phyloP scores from a whole-genome alignment of 2,888 invertebrate species.

The Amphipyra berbera region DNA sequence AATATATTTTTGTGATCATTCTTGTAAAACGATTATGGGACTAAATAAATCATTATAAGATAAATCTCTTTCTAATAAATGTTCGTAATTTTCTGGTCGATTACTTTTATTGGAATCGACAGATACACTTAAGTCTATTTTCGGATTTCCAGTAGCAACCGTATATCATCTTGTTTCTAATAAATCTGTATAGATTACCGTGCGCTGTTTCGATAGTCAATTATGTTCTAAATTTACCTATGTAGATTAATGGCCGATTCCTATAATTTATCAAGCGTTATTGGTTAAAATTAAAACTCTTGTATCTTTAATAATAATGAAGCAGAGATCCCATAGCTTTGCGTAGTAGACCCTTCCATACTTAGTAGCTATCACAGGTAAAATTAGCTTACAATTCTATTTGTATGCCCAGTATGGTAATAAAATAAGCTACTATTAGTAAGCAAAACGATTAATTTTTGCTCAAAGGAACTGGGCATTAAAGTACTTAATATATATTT shows the following conservation, averaged over 20 bases:
- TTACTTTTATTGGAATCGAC: slow-evolving; percentile 32
- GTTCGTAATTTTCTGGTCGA: slow-evolving; percentile 37
- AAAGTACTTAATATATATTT: no score
- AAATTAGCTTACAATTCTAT: no score
- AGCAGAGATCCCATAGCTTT: no score
- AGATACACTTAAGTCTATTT: slow-evolving; percentile 37
- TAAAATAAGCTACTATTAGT: no score
- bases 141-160: slow-evolving; percentile 17
- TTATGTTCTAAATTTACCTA: neutral
- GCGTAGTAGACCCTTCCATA: no score
- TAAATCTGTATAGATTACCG: slow-evolving; percentile 17
- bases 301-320: no score
- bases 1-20: slow-evolving; percentile 6
- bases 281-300: no score
- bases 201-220: slow-evolving; percentile 4
- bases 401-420: no score
- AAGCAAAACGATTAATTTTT: no score
- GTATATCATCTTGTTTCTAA: slow-evolving; percentile 28
- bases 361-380: no score
- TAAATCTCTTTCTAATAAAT: slow-evolving; percentile 34
- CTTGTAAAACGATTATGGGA: slow-evolving; percentile 9
- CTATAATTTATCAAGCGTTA: no score
- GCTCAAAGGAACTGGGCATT: no score
- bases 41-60: slow-evolving; percentile 30
- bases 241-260: neutral